Base-by-base conservation (phyloP, 2,888 invertebrate genomes). In the Drosophila demipolita region DNA sequence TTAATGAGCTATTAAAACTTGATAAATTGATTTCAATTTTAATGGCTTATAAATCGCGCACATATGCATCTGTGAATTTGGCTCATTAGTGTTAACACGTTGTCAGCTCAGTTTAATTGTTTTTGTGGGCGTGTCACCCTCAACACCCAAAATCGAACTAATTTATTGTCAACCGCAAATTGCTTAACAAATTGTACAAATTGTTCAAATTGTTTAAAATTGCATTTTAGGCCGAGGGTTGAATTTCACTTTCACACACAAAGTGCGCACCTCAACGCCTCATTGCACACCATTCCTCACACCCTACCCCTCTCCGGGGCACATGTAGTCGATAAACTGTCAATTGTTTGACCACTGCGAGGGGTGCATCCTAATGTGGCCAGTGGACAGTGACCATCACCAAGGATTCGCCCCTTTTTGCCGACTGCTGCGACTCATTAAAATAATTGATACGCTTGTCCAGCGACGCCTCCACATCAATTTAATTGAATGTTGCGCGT, bases 371-470 rank as follows among this genome's bases (percentile, higher is more conserved):
- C 70, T 84, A 87, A 87, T 89, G 84, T 78, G 84, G 50, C 70
- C 88, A 80, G 57, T 80, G 84, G 67, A 61, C 84, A 78, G 82
- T 84, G 82, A 76, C 85, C 80, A 72, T 49, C 50, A 69, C 42
- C 57, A 50, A 50, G 50, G 35, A 36, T 62, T 52, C 66, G 33
- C 20, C 42, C 32, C 62, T 66, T 70, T 23, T 66, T 48, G 33
- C 42, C 29, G 1, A 23, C 23, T 23, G 20, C 57, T 55, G 58
- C 8, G 36, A 63, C 72, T 82, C 83, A 87, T 87, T 87, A 90
- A 90, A 87, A 86, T 87, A 87, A 87, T 87, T 87, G 90, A 86
- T 80, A 79, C 90, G 90, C 87, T 87, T 90, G 86, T 87, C 83
- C 66, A 68, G 59, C 61, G 78, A 84, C 87, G 88, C 82, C 82